Percentiles rank a stretch among this genome's conserved stretches.
Evolutionary conservation across 2,113 vertebrate species (phyloP).

Genomic region (Perognathus longimembris): DNA sequence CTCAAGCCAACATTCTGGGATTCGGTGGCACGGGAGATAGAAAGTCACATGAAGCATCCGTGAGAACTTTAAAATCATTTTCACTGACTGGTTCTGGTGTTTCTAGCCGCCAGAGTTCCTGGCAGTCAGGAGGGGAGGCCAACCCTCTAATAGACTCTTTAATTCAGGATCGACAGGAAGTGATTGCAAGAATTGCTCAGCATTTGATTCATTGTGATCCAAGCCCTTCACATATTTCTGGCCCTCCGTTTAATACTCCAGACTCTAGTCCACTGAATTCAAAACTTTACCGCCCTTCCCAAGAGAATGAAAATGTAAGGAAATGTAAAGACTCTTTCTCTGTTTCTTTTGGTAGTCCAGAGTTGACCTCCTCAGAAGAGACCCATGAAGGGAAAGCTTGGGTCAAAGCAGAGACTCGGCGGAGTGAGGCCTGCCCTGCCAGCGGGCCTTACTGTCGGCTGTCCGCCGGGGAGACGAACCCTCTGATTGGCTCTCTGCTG

Average conservation of each 20-base stretch:
- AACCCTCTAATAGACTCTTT: constrained; percentile 96
- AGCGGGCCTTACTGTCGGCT: constrained; percentile 83
- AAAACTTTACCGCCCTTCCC: constrained; percentile 89
- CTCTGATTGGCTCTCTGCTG: constrained; percentile 95
- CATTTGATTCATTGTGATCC: constrained; percentile 97
- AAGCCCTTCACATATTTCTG: constrained; percentile 90
- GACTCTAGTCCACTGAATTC: constrained; percentile 83
- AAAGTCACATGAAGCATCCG: constrained; percentile 85
- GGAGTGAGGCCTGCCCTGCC: constrained; percentile 74
- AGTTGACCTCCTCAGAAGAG: constrained; percentile 83
- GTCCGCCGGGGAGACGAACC: constrained; percentile 89
- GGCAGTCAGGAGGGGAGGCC: constrained; percentile 88
- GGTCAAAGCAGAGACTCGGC: constrained; percentile 71
- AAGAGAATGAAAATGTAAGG: constrained; percentile 87
- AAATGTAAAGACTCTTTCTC: constrained; percentile 91
- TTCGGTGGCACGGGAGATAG: constrained; percentile 85
- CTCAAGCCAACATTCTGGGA: constrained; percentile 85
- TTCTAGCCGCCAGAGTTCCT: constrained; percentile 85
- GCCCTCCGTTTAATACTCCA: constrained; percentile 87
- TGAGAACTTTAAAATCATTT: constrained; percentile 92
- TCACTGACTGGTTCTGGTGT: constrained; percentile 88
- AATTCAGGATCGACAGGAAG: constrained; percentile 97
- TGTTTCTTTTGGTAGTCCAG: constrained; percentile 62
- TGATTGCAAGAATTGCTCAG: constrained; percentile 98
- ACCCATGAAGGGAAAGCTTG: constrained; percentile 81